phyloP scores from a whole-genome alignment of 2,888 invertebrate genomes.

The Zaprionus bogoriensis region DNA sequence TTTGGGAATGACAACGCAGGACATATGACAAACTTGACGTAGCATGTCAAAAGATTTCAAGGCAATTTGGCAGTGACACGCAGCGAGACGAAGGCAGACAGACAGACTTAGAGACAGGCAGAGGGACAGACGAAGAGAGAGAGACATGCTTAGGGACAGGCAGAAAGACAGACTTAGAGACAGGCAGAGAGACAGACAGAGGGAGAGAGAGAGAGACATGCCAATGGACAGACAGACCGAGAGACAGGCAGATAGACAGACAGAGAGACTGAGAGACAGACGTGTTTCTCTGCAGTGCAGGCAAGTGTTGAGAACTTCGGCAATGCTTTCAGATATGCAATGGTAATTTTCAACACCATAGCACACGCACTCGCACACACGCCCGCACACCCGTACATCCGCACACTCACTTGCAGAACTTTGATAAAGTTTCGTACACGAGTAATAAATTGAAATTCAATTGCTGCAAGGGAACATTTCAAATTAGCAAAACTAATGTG shows the following conservation, averaged over 20 bases:
- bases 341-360: conserved; percentile 43
- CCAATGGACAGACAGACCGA: not conserved
- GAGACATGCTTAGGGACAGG: not conserved
- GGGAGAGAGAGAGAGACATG: conserved; percentile 4
- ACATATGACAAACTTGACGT: conserved; percentile 78
- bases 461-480: conserved; percentile 38
- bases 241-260: not conserved
- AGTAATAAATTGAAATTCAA: conserved; percentile 58
- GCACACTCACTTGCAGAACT: conserved; percentile 8
- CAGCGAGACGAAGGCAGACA: conserved; percentile 1
- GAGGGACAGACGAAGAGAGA: not conserved
- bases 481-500: conserved; percentile 43
- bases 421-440: conserved; percentile 26
- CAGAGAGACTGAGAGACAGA: not conserved
- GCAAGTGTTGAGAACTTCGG: conserved; percentile 44
- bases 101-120: not conserved
- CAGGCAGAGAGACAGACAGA: not conserved
- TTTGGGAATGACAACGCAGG: conserved; percentile 39
- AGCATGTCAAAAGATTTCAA: conserved; percentile 74
- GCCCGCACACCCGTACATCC: not conserved
- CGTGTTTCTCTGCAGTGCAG: conserved; percentile 27
- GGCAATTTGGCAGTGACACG: conserved; percentile 60
- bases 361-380: conserved; percentile 1
- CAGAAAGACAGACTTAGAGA: not conserved
- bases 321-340: conserved; percentile 49